Evolutionary conservation across 1,140 invertebrate species (phyloP).

Genomic region (Hyposmocoma kahamanoa): DNA sequence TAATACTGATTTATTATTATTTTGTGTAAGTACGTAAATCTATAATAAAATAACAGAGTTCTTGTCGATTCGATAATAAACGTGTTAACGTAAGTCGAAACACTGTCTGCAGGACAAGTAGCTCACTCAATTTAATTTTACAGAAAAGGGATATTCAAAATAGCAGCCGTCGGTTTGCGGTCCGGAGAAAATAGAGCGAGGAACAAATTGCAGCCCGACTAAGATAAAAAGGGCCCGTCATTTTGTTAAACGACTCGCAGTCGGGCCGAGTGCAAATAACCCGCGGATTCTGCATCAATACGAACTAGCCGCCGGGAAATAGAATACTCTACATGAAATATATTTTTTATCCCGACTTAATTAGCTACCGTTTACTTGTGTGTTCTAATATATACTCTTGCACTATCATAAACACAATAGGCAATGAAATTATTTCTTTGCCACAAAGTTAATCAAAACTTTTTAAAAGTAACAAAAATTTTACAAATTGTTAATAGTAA

Average conservation of each 20-base stretch:
- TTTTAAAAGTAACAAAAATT: too few species aligned
- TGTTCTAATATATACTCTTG: too few species aligned
- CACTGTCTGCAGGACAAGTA: not conserved
- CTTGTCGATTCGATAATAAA: too few species aligned
- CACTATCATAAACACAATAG: too few species aligned
- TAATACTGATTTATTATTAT: too few species aligned
- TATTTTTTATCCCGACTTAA: not conserved
- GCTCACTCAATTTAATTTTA: slow-evolving; percentile 36
- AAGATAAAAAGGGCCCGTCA: slow-evolving; percentile 49
- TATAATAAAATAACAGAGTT: too few species aligned
- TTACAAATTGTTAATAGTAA: too few species aligned
- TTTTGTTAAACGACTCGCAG: slow-evolving; percentile 41
- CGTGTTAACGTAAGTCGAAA: not conserved
- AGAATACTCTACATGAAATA: not conserved
- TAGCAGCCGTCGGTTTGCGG: slow-evolving; percentile 50
- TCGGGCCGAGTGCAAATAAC: slow-evolving; percentile 32
- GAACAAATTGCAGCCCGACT: slow-evolving; percentile 45
- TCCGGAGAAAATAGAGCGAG: slow-evolving; percentile 47
- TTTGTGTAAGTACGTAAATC: too few species aligned
- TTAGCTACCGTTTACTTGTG: not conserved
- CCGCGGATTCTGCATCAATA: not conserved
- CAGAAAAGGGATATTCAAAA: slow-evolving; percentile 53
- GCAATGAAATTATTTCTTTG: too few species aligned
- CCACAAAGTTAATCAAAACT: too few species aligned
- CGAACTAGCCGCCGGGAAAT: not conserved